Percentiles rank a stretch among this genome's conserved stretches.
Conservation (phyloP, 1,140 invertebrate genomes). For the Stenopsyche tienmushanensis region DNA sequence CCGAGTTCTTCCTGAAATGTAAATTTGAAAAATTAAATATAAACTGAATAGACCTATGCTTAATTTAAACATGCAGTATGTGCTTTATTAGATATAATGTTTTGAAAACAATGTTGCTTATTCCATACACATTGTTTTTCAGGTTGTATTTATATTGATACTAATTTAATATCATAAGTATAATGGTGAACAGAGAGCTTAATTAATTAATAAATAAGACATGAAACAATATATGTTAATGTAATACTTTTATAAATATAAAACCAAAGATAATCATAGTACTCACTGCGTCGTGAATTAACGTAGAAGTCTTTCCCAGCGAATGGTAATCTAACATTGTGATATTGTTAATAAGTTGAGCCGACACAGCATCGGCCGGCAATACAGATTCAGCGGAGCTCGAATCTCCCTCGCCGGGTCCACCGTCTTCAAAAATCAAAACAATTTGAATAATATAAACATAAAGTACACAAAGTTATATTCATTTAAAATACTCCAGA, state of each 20-base stretch:
- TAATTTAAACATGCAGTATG: not conserved
- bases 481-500: not conserved
- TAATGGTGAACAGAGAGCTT: too few species aligned
- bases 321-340: constrained; percentile 57
- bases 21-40: constrained; percentile 9
- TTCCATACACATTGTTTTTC: too few species aligned
- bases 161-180: too few species aligned
- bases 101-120: too few species aligned
- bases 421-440: constrained; percentile 34
- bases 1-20: constrained; percentile 49
- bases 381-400: constrained; percentile 52
- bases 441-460: not conserved
- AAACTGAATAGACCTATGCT: not conserved
- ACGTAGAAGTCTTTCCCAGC: constrained; percentile 50
- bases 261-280: not conserved
- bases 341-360: constrained; percentile 56
- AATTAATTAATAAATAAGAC: too few species aligned
- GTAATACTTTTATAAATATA: not conserved
- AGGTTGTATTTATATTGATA: too few species aligned
- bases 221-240: too few species aligned
- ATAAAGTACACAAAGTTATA: not conserved
- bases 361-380: constrained; percentile 54
- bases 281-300: constrained; percentile 25
- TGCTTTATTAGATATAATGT: too few species aligned
- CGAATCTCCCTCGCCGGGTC: constrained; percentile 50